Conservation (phyloP, 2,113 vertebrate genomes). For the Heterochromis multidens region DNA sequence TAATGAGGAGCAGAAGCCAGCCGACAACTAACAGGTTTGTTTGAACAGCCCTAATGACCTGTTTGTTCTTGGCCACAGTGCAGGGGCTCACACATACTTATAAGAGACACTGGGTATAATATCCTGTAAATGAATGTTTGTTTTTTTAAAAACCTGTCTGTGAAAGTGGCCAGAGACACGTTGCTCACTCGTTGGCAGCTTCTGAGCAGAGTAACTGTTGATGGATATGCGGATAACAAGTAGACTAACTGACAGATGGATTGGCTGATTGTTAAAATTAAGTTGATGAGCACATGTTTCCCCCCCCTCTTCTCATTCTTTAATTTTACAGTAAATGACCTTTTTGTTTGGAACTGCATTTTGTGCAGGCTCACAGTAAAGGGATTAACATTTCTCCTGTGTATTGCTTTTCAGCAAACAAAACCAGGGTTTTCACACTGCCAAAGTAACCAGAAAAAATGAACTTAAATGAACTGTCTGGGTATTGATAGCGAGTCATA, state of each 20-base stretch:
- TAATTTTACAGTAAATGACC: constrained; percentile 3
- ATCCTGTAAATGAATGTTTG: constrained; percentile 52
- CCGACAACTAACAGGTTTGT: constrained; percentile 60
- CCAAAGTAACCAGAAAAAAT: background rate
- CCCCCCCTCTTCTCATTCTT: background rate
- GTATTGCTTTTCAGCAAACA: constrained; percentile 33
- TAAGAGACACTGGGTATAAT: constrained; percentile 32
- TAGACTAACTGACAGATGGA: constrained; percentile 46
- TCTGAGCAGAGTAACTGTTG: constrained; percentile 32
- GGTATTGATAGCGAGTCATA: constrained; percentile 2
- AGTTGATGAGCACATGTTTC: constrained; percentile 54
- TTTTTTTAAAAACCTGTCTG: constrained; percentile 40
- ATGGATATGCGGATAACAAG: constrained; percentile 46
- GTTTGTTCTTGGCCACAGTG: constrained; percentile 60
- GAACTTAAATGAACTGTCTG: constrained; percentile 7
- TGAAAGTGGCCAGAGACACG: constrained; percentile 57
- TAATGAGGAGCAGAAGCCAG: constrained; percentile 54
- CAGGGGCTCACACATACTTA: constrained; percentile 55
- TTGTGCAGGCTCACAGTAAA: background rate
- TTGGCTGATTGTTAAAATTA: constrained; percentile 43
- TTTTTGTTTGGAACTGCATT: background rate
- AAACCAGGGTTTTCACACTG: background rate
- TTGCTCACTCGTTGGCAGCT: constrained; percentile 50
- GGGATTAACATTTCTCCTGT: background rate
- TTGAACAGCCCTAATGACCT: constrained; percentile 67